Evolutionary conservation across 2,888 invertebrate species (phyloP), one percentile per base, ranked within the genome.

Genomic region (Chrysomela aeneicollis): DNA sequence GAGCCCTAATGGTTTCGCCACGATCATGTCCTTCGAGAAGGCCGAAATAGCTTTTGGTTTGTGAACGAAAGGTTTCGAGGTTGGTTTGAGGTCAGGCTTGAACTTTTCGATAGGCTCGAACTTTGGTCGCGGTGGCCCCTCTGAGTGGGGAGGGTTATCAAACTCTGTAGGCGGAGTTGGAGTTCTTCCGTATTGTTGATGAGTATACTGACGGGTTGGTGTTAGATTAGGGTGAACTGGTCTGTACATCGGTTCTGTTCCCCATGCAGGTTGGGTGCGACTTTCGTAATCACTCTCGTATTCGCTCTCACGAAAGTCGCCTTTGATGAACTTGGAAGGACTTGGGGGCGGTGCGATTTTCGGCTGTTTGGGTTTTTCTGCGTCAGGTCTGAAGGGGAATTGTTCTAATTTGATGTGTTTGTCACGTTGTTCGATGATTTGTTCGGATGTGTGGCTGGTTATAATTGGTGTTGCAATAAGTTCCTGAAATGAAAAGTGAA

Each of bases 271-370:
- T 61, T 86, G 86, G 75, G 89, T 88, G 70, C 86, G 85, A 61
- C 87, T 86, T 66, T 90, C 90, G 68, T 89, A 87, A 76, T 91
- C 90, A 75, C 90, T 91, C 81, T 90, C 90, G 76, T 90, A 90
- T 77, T 91, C 91, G 76, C 89, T 90, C 78, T 88, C 89, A 58
- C 85, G 84, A 79, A 88, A 88, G 81, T 89, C 89, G 71, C 87
- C 85, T 79, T 87, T 88, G 18, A 87, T 81, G 78, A 90, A 91
- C 81, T 87, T 89, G 21, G 88, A 88, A 61, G 90, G 89, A 80
- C 87, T 88, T 21, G 87, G 85, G 54, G 87, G 86, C 26, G 85
- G 84, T 42, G 86, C 85, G 1, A 82, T 79, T 70, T 82, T 83
- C 42, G 76, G 78, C 71, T 78, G 77, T 62, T 79, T 80, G 32